These are phyloP conservation scores for Diachasma alloeum DNA, from an alignment of 1,140 invertebrate species.

Conservation along the genomic window DNA sequence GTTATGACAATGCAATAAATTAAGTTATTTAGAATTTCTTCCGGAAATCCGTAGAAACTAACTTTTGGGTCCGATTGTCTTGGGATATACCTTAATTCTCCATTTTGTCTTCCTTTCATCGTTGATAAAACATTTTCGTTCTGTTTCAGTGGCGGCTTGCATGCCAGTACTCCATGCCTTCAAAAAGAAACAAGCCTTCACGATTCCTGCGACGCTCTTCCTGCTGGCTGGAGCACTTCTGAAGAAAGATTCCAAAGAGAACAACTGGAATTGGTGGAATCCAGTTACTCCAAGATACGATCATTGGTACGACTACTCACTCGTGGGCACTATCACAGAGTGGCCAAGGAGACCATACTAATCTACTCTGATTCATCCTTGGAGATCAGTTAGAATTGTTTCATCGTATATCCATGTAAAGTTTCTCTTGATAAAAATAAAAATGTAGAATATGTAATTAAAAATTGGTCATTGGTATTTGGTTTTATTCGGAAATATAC, in stretches of 20 bases:
- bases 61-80: too few species aligned
- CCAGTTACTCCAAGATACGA: not conserved
- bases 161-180: constrained; percentile 32
- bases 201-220: constrained; percentile 39
- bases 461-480: not conserved
- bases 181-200: constrained; percentile 40
- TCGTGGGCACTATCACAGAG: not conserved
- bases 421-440: not conserved
- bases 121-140: too few species aligned
- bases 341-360: constrained; percentile 24
- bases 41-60: too few species aligned
- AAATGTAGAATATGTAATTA: not conserved
- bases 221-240: constrained; percentile 64
- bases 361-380: constrained; percentile 28
- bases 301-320: not conserved
- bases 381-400: not conserved
- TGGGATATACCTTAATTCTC: too few species aligned
- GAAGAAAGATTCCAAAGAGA: constrained; percentile 68
- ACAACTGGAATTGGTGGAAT: constrained; percentile 50
- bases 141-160: constrained; percentile 31
- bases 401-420: not conserved
- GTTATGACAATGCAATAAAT: too few species aligned
- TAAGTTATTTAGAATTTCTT: too few species aligned
- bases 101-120: too few species aligned
- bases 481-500: not conserved